Conservation (phyloP, 2,797 vertebrate genomes). For the Hemibagrus guttatus region DNA sequence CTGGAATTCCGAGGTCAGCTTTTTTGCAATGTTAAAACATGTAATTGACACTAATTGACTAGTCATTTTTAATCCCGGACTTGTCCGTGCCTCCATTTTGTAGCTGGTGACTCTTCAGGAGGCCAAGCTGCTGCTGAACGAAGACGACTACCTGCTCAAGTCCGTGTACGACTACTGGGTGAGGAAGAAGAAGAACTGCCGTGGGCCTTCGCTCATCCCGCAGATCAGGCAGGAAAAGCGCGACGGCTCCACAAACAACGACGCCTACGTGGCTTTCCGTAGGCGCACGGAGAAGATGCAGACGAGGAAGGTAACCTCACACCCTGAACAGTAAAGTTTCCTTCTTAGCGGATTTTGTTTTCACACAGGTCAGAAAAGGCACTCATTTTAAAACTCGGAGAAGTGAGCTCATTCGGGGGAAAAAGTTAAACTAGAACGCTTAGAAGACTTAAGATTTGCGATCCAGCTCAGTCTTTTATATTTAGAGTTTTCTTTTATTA, state of each 20-base stretch:
- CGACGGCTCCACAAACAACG: conserved; percentile 89
- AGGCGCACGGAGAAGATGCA: conserved; percentile 95
- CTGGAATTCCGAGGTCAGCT: neutral
- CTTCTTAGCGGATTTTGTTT: neutral
- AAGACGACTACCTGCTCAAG: conserved; percentile 94
- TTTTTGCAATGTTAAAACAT: neutral
- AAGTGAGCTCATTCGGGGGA: neutral
- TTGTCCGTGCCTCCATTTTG: neutral
- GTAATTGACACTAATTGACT: neutral
- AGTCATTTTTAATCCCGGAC: neutral
- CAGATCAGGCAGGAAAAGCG: conserved; percentile 89
- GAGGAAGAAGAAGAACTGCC: conserved; percentile 88
- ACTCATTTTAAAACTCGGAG: neutral
- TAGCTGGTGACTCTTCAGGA: conserved; percentile 89
- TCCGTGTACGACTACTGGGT: conserved; percentile 96
- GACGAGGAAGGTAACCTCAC: conserved; percentile 84
- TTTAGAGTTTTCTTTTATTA: neutral
- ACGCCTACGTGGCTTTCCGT: conserved; percentile 92
- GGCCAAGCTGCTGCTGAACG: conserved; percentile 89
- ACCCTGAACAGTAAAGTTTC: neutral
- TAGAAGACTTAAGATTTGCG: neutral
- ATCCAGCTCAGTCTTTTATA: neutral
- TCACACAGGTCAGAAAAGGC: no score
- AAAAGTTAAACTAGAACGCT: neutral
- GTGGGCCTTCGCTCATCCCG: conserved; percentile 84